Conservation (phyloP, 2,888 invertebrate genomes). For the Oxycera nigricornis region DNA sequence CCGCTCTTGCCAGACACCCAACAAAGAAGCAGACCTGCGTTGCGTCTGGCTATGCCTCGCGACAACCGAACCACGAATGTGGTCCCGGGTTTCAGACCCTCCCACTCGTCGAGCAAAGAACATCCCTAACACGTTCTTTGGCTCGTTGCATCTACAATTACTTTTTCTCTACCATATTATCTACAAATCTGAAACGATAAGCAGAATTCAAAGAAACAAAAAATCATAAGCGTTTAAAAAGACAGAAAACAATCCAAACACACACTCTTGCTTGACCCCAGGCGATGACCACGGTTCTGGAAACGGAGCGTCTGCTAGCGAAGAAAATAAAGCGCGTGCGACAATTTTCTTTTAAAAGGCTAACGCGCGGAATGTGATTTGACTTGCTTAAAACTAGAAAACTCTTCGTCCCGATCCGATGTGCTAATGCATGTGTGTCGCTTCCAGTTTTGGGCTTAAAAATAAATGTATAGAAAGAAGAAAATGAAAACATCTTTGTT, state of each 20-base stretch:
- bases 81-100: neutral
- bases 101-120: neutral
- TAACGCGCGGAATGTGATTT: too few relatives aligned
- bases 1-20: neutral
- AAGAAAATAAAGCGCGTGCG: too few relatives aligned
- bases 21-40: neutral
- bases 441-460: constrained; percentile 21
- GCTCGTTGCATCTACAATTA: constrained; percentile 6
- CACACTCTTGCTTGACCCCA: neutral
- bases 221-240: constrained; percentile 18
- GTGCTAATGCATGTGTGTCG: neutral
- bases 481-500: constrained; percentile 21
- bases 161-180: constrained; percentile 32
- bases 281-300: neutral
- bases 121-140: neutral
- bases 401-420: neutral
- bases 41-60: neutral
- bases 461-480: constrained; percentile 5
- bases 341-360: too few relatives aligned
- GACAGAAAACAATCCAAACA: constrained; percentile 18
- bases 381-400: too few relatives aligned
- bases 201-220: constrained; percentile 41
- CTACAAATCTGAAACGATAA: constrained; percentile 46
- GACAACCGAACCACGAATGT: neutral
- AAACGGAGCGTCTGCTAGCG: too few relatives aligned